Evolutionary conservation across 2,797 vertebrate species (phyloP), one percentile per base, ranked within the genome.

Genomic region (Coregonus suidteri): DNA sequence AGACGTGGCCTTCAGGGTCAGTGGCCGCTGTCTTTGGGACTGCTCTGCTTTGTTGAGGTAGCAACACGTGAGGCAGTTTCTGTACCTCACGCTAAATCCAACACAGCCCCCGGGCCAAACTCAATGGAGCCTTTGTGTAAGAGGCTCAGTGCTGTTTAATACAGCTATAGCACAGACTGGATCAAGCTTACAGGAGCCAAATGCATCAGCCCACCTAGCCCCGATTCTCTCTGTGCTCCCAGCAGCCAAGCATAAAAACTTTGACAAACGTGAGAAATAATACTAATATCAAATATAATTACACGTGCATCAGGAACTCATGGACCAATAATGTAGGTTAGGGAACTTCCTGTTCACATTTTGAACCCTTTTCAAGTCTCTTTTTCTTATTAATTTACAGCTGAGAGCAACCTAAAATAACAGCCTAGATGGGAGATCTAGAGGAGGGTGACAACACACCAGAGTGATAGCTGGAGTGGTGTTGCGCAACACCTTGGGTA

Each of bases 121-220:
- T 89, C 84, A 87, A 86, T 86, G 77, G 83, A 73, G 69, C 77
- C 84, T 87, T 88, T 89, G 88, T 89, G 77, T 67, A 51, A 30
- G 30, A 6, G 35, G 35, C 47, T 56, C 66, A 53, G 75, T 54
- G 59, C 68, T 59, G 74, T 68, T 71, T 72, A 47, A 75, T 71
- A 75, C 71, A 47, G 31, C 41, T 75, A 66, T 53, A 51, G 53
- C 35, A 66, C 71, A 53, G 71, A 51, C n/a, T 53, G 41, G 41
- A 47, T 16, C 54, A 34, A 5, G 16, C 62, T 13, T 65, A 47
- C 41, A 47, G 41, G 41, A 47, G 41, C 9, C 41, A 13, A 47
- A 47, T 47, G 41, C 41, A 64, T n/a, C 56, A 20, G n/a, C 56
- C 18, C 56, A n/a, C 56, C 41, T 13, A 47, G 41, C 41, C 9